A percentile compares a stretch with the other conserved stretches of the same genome.
These are phyloP conservation scores for Lomographa bimaculata DNA, from an alignment of 2,888 invertebrate species.

Conservation along the genomic window DNA sequence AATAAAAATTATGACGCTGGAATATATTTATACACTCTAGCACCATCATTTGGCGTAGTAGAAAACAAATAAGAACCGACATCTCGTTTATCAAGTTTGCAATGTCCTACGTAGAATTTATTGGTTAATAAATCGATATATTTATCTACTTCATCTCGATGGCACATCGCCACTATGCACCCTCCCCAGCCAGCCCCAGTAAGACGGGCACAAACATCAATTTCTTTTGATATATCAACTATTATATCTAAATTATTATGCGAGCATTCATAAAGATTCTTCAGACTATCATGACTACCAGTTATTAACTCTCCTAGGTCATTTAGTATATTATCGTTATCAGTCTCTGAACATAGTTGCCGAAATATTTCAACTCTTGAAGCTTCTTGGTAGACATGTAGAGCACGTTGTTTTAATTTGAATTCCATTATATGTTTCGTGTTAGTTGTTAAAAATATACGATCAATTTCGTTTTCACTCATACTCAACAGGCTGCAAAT, in stretches of 20 bases:
- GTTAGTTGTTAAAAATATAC: slow-evolving; percentile 72
- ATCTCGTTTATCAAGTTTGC: slow-evolving; percentile 77
- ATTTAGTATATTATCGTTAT: slow-evolving; percentile 63
- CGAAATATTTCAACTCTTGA: slow-evolving; percentile 91
- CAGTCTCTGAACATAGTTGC: slow-evolving; percentile 77
- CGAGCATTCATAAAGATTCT: slow-evolving; percentile 95
- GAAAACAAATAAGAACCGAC: slow-evolving; percentile 87
- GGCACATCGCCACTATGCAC: slow-evolving; percentile 94
- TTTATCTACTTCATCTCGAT: slow-evolving; percentile 84
- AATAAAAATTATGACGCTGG: slow-evolving; percentile 12
- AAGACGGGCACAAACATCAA: slow-evolving; percentile 92
- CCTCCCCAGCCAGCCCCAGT: slow-evolving; percentile 99
- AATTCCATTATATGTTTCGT: slow-evolving; percentile 87
- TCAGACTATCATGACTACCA: slow-evolving; percentile 93
- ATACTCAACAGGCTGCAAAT: slow-evolving; percentile 85
- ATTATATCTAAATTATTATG: slow-evolving; percentile 93
- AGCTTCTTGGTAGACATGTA: slow-evolving; percentile 96
- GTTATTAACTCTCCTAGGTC: slow-evolving; percentile 93
- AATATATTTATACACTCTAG: slow-evolving; percentile 73
- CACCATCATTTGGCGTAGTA: slow-evolving; percentile 88
- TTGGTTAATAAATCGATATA: slow-evolving; percentile 88
- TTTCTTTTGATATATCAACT: slow-evolving; percentile 88
- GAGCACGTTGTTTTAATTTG: slow-evolving; percentile 92
- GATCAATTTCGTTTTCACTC: slow-evolving; percentile 84
- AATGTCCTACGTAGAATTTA: slow-evolving; percentile 86